Conservation (phyloP, 2,113 vertebrate species). For the Numenius arquata region DNA sequence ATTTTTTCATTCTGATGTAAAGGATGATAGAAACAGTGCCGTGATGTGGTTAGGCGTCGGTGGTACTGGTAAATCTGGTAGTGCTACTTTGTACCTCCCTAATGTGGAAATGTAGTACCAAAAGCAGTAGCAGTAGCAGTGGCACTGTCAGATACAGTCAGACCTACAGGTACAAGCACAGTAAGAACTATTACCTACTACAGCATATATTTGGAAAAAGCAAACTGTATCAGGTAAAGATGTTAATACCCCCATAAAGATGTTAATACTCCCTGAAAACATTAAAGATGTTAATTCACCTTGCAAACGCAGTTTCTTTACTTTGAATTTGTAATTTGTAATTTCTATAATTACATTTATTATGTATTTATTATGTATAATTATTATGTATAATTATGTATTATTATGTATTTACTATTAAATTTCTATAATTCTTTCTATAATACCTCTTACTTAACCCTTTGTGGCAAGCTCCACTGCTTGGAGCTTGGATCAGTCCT, state of each 20-base stretch:
- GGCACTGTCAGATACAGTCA: not conserved
- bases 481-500: not conserved
- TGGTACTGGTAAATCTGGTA: not conserved
- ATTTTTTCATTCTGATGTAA: not conserved
- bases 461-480: fast-evolving
- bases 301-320: not conserved
- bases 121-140: not conserved
- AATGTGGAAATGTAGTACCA: not conserved
- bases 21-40: not conserved
- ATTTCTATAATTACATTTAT: no score
- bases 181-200: not conserved
- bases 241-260: not conserved
- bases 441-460: not conserved
- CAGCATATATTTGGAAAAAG: not conserved
- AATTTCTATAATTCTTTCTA: not conserved
- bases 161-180: not conserved
- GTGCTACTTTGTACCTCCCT: not conserved
- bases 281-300: not conserved
- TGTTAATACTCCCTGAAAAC: not conserved
- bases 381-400: no score
- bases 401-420: no score
- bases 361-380: no score
- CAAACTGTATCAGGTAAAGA: not conserved
- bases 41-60: not conserved
- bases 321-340: not conserved